Conservation (phyloP, 2,797 vertebrate species). For the Pseudochromis fuscus region DNA sequence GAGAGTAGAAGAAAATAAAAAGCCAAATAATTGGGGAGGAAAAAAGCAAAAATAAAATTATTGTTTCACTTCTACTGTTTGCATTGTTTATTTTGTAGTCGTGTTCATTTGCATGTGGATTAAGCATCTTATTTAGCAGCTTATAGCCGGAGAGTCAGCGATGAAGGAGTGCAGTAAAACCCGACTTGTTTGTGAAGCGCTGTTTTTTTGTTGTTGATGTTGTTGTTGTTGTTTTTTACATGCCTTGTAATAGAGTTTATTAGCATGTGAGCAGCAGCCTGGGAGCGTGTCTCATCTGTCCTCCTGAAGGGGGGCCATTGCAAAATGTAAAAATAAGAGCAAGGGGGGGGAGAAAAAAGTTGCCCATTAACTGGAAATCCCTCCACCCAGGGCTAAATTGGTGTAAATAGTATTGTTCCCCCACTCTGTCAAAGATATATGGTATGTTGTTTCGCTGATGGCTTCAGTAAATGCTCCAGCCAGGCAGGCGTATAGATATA, state of each 20-base stretch:
- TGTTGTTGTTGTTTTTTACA: conserved; percentile 34
- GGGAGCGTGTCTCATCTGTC: conserved; percentile 68
- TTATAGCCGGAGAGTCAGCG: conserved; percentile 9
- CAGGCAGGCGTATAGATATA: conserved; percentile 74
- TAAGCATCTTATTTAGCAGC: conserved; percentile 52
- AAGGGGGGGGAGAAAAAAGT: conserved; percentile 23
- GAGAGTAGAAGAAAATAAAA: conserved; percentile 9
- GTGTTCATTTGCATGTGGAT: conserved; percentile 48
- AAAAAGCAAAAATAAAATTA: neutral
- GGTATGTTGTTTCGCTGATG: conserved; percentile 75
- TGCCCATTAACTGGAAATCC: conserved; percentile 66
- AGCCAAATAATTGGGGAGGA: too few species aligned
- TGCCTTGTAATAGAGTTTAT: conserved; percentile 75
- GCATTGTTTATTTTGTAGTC: conserved; percentile 8
- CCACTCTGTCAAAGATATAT: conserved; percentile 79
- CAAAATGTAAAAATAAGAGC: conserved; percentile 70
- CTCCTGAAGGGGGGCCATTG: conserved; percentile 73
- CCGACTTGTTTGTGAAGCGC: conserved; percentile 51
- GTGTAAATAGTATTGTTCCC: conserved; percentile 80
- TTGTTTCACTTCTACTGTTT: conserved; percentile 13
- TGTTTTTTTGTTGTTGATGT: conserved; percentile 21
- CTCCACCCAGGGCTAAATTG: conserved; percentile 67
- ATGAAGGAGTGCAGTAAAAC: conserved; percentile 33
- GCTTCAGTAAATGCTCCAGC: conserved; percentile 76
- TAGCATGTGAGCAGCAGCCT: conserved; percentile 69